Base-by-base conservation (phyloP, 1,140 invertebrate genomes). In the Limonius californicus region DNA sequence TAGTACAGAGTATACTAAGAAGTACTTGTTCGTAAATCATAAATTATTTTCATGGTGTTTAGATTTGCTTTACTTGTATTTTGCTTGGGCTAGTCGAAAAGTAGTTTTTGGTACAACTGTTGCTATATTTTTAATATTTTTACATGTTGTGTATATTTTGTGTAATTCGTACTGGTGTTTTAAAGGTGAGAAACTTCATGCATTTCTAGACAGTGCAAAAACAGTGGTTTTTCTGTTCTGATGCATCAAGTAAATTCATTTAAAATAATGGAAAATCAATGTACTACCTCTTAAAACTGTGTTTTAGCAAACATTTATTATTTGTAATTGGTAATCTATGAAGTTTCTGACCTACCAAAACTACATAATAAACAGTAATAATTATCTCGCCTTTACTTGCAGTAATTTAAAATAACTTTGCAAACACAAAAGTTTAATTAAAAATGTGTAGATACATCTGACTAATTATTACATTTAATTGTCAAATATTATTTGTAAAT, bases 31-130 rank as follows among this genome's bases (percentile, higher is more conserved):
- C 35, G 35, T 9, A 39, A 39, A 16, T 16, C 12, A 4, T 50
- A 43, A 43, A 14, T 43, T 43, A 43, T 43, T 50, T 50, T 50
- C 7, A 50, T 7, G 16, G 45, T 18, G 45, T 50, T 21, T 50
- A 50, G 45, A 60, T 39, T 39, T 39, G 35, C 35, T 39, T 39
- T 39, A 9, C n/a, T 14, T 14, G 47, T 60, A 35, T 54, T 53
- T 66, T 63, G 65, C 65, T 68, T 67, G 65, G 67, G 67, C 67
- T 68, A 68, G 67, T 68, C 67, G 64, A 66, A 62, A 43, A 30
- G 45, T 63, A 50, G 45, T 50, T 19, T 50, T 50, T 50, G 16
- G 35, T 39, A 39, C n/a, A 39, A 39, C 11, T 39, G 35, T 39
- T 39, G 35, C 8, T 39, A 39, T 39, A 39, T 39, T 39, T 39